Evolutionary conservation across 2,888 invertebrate genomes (phyloP).

Genomic region (Lasioglossum calceatum): DNA sequence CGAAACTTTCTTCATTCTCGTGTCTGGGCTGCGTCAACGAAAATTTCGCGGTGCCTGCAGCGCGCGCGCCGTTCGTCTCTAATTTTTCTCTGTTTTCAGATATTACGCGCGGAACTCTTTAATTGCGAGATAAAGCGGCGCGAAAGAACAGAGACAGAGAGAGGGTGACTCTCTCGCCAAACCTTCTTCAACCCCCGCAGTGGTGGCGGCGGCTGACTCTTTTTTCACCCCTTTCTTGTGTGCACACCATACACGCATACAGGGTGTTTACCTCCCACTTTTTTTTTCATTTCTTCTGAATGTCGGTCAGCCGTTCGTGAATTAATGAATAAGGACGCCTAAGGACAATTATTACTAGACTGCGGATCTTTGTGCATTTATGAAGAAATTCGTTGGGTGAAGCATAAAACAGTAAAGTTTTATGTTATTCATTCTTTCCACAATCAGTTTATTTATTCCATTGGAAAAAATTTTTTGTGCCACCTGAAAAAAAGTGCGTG

Average conservation of each 20-base stretch:
- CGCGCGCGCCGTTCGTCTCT: slow-evolving; percentile 24
- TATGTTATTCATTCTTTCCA: too few species aligned
- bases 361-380: too few species aligned
- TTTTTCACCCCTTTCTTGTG: slow-evolving; percentile 9
- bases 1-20: slow-evolving; percentile 20
- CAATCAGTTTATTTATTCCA: too few species aligned
- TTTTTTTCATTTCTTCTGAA: slow-evolving; percentile 59
- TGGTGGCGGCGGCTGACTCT: slow-evolving; percentile 5
- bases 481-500: too few species aligned
- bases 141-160: slow-evolving; percentile 40
- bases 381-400: too few species aligned
- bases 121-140: slow-evolving; percentile 63
- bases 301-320: slow-evolving; percentile 56
- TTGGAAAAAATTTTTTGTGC: too few species aligned
- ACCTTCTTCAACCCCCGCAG: slow-evolving; percentile 32
- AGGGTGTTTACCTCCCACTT: slow-evolving; percentile 49
- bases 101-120: slow-evolving; percentile 65
- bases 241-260: background rate
- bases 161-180: slow-evolving; percentile 42
- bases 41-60: slow-evolving; percentile 18
- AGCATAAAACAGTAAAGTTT: too few species aligned
- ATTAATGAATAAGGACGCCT: slow-evolving; percentile 26
- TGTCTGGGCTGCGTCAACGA: slow-evolving; percentile 15
- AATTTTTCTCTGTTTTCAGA: slow-evolving; percentile 67
- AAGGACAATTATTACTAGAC: too few species aligned